phyloP scores from a whole-genome alignment of 2,113 vertebrate species.

The Malaclemys terrapin region DNA sequence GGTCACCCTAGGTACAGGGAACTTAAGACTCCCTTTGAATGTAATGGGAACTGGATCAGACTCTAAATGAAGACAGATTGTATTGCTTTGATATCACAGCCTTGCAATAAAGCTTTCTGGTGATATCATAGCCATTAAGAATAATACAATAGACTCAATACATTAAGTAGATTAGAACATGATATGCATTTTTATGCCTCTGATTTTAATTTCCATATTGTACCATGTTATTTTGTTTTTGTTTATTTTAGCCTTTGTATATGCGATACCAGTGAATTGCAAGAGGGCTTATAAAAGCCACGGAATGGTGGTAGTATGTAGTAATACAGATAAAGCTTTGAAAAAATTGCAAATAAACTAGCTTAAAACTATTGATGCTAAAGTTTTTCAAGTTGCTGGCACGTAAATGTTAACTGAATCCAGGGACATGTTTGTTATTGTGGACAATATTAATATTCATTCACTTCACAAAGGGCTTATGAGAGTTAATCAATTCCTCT shows the following conservation, averaged over 20 bases:
- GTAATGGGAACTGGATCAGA: background rate
- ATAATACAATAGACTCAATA: background rate
- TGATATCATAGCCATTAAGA: background rate
- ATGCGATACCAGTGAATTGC: background rate
- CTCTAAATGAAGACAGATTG: background rate
- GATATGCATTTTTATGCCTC: background rate
- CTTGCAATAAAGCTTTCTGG: background rate
- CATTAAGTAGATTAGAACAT: background rate
- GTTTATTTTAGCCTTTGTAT: background rate
- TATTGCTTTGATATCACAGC: background rate
- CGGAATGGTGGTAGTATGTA: background rate
- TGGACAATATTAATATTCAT: constrained; percentile 37
- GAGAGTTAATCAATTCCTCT: background rate
- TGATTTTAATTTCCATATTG: background rate
- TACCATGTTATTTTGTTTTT: background rate
- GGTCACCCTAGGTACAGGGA: too few species aligned
- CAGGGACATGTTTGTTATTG: background rate
- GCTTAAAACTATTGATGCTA: background rate
- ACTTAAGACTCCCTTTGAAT: background rate
- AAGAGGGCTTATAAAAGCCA: background rate
- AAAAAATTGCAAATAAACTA: background rate
- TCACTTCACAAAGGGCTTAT: background rate
- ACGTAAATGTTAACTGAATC: background rate
- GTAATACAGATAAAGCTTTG: background rate
- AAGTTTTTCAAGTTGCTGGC: background rate